A percentile compares a stretch with the other conserved stretches of the same genome.
phyloP scores from a whole-genome alignment of 2,113 vertebrate genomes.

The Chascanopsetta lugubris region DNA sequence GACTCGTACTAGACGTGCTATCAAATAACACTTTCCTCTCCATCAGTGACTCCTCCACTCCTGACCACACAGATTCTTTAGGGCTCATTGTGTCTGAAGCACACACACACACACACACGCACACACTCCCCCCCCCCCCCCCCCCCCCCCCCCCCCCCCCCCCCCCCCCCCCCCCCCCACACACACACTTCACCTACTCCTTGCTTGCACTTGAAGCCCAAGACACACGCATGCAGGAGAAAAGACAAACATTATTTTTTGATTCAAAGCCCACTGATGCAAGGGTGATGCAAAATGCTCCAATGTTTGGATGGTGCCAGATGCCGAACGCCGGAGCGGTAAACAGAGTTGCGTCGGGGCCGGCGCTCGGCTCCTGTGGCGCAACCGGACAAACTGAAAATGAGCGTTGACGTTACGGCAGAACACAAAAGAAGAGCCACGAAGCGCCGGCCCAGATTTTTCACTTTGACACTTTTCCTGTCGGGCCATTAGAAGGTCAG shows the following conservation, averaged over 20 bases:
- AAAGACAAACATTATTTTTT: constrained; percentile 62
- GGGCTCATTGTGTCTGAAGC: constrained; percentile 23
- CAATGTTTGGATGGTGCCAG: constrained; percentile 48
- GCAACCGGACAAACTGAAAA: constrained; percentile 36
- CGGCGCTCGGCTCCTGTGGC: constrained; percentile 38
- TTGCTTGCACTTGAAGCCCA: constrained; percentile 28
- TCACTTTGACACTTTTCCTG: constrained; percentile 1
- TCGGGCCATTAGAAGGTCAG: constrained; percentile 11
- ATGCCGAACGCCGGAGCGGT: constrained; percentile 54
- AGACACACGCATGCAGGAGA: constrained; percentile 27
- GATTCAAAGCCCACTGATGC: constrained; percentile 73
- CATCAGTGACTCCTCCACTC: constrained; percentile 25
- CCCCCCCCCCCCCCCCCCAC: no score
- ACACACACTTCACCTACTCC: constrained; percentile 14
- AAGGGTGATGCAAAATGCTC: constrained; percentile 67
- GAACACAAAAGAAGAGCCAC: constrained; percentile 26
- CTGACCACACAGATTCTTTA: constrained; percentile 16
- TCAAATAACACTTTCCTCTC: constrained; percentile 27
- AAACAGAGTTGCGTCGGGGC: constrained; percentile 65
- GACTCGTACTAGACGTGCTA: constrained; percentile 18
- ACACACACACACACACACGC: no score
- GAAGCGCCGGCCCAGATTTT: neutral
- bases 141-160: no score
- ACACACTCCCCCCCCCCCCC: no score
- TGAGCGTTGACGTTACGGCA: constrained; percentile 31